phyloP scores from a whole-genome alignment of 92 coral and sea anemone species.

The Meandrina meandrites region DNA sequence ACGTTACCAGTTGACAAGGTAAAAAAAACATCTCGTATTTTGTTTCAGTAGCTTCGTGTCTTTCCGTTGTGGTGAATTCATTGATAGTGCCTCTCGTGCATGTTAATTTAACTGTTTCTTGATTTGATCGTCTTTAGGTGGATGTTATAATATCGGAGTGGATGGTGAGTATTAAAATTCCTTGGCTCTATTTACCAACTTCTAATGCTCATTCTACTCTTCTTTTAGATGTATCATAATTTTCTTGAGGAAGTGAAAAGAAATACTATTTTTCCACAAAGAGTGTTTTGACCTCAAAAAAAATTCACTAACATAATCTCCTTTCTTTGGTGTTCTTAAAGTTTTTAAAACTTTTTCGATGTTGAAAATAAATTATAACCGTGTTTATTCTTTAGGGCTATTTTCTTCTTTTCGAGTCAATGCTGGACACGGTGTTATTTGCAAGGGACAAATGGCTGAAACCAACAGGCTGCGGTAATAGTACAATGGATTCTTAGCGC shows the following conservation, averaged over 20 bases:
- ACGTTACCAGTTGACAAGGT: constrained; percentile 84
- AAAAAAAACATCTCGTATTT: background rate
- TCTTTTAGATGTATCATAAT: background rate
- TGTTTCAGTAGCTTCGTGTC: no score
- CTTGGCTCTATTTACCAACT: background rate
- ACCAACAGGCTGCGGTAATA: constrained; percentile 74
- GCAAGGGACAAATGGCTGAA: constrained; percentile 95
- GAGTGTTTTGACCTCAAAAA: no score
- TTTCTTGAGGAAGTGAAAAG: no score
- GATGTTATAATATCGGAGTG: constrained; percentile 95
- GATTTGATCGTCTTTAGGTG: constrained; percentile 47
- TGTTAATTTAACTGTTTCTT: background rate
- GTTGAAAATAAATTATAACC: background rate
- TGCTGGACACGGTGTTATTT: constrained; percentile 92
- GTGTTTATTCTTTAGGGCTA: constrained; percentile 69
- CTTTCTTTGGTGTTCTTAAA: no score
- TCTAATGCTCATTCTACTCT: background rate
- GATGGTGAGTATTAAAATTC: constrained; percentile 73
- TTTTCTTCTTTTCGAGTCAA: constrained; percentile 93
- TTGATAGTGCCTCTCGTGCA: no score
- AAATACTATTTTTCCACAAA: no score
- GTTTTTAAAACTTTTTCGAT: background rate
- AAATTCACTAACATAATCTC: no score
- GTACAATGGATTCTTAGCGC: background rate
- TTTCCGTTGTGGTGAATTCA: background rate